Base-by-base conservation (phyloP, 2,888 invertebrate species). In the Spicauda simplicius region DNA sequence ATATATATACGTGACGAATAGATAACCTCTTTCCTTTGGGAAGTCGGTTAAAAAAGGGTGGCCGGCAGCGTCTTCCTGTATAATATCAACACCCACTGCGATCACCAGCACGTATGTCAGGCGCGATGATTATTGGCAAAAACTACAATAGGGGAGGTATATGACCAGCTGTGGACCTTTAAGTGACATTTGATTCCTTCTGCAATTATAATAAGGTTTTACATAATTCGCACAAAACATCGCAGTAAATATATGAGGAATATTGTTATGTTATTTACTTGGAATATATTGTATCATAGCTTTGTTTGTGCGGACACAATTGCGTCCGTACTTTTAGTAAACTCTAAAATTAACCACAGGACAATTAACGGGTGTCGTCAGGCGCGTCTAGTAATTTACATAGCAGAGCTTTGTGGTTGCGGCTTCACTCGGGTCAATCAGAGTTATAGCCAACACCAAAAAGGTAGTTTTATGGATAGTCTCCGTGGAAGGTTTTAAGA, bases 271-370 rank as follows among this genome's bases (percentile, higher is more conserved):
- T 14, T 41, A 14, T 41, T 41, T 14, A 14, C 41, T 41, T 41
- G 14, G 14, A 14, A 0, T 16, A 11, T 54, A 25, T 30, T 5
- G 14, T 0, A 25, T 25, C 6, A 30, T 30, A 1, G 55, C 12
- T 55, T 30, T 7, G 14, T 54, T 54, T 5, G 25, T 30, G 25
- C 30, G 14, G 14, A 54, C 20, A 25, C 20, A 20, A 45, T n/a
- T n/a, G 58, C 20, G 45, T 58, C 45, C 45, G n/a, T 16, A 20
- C 18, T 20, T 25, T 50, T 48, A 16, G 59, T 59, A 59, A 59
- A 59, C 50, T 48, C 50, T 50, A 50, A 59, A 59, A 30, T 59
- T 59, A 59, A 50, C 59, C 59, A 14, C 59, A 50, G 59, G 59
- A n/a, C 50, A 59, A 50, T 59, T 59, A 59, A 12, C 11, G 25